phyloP scores from a whole-genome alignment of 1,140 invertebrate genomes.

The Heterodera schachtii region DNA sequence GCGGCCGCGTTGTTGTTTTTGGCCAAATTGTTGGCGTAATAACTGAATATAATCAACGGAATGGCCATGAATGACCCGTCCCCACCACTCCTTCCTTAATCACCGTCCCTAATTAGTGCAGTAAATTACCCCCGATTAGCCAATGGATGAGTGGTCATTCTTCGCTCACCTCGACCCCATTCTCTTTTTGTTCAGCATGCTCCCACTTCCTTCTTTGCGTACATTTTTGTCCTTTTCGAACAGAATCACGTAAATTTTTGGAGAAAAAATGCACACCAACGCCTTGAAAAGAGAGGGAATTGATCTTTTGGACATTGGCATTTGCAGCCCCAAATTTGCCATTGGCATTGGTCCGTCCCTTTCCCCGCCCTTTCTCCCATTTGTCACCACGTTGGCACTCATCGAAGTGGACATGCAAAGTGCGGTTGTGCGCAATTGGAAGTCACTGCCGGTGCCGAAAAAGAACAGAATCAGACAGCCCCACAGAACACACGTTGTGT shows the following conservation, averaged over 20 bases:
- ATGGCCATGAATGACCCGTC: neutral
- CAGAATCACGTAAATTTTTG: slow-evolving; percentile 74
- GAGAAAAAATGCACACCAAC: slow-evolving; percentile 71
- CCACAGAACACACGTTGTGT: slow-evolving; percentile 79
- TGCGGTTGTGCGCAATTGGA: slow-evolving; percentile 71
- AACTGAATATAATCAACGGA: slow-evolving; percentile 17
- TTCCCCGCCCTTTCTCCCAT: neutral
- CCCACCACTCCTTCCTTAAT: no score
- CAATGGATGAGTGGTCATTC: neutral
- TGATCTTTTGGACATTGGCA: neutral
- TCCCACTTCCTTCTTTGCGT: slow-evolving; percentile 66
- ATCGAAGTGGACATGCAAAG: slow-evolving; percentile 70
- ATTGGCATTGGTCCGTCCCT: no score
- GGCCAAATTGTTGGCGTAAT: slow-evolving; percentile 27
- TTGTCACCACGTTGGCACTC: slow-evolving; percentile 28
- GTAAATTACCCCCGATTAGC: no score
- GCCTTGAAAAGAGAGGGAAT: slow-evolving; percentile 42
- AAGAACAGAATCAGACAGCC: slow-evolving; percentile 77
- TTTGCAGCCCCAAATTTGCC: no score
- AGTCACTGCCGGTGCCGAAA: slow-evolving; percentile 71
- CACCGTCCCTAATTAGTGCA: no score
- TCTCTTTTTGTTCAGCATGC: slow-evolving; percentile 56
- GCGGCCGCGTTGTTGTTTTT: slow-evolving; percentile 44
- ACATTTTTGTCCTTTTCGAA: slow-evolving; percentile 75
- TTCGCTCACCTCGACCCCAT: neutral